Conservation (phyloP, 2,888 invertebrate species). For the Periphyllus acericola region DNA sequence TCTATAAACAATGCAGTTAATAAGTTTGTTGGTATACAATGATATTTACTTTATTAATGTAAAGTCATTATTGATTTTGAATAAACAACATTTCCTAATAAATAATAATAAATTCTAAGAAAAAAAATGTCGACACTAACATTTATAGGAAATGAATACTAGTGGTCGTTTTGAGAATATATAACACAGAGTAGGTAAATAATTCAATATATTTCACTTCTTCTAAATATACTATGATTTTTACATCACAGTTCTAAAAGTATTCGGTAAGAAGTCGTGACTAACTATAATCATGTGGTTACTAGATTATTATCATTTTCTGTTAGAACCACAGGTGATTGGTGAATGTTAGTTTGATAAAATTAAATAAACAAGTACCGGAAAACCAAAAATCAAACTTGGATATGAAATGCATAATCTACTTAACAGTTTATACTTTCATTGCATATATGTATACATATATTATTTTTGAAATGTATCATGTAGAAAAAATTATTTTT, state of each 20-base stretch:
- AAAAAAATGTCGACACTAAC: neutral
- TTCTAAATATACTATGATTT: neutral
- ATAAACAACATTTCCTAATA: no score
- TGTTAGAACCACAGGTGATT: neutral
- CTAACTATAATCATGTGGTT: neutral
- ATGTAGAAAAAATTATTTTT: neutral
- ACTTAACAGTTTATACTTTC: neutral
- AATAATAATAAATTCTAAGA: no score
- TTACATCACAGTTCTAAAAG: neutral
- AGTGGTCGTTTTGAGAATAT: neutral
- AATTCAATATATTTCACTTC: neutral
- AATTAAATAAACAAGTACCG: neutral
- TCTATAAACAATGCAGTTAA: no score
- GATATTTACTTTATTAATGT: no score
- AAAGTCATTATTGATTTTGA: no score
- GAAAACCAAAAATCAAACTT: neutral
- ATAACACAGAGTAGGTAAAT: neutral
- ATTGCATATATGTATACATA: neutral
- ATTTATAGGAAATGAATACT: neutral
- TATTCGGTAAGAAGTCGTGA: slow-evolving; percentile 31
- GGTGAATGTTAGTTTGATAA: neutral
- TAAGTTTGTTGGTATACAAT: no score
- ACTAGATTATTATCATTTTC: slow-evolving; percentile 21
- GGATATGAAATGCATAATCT: neutral
- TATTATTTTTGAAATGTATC: neutral